Evolutionary conservation across 2,797 vertebrate species (phyloP).

Genomic region (Pangasius krempfi): DNA sequence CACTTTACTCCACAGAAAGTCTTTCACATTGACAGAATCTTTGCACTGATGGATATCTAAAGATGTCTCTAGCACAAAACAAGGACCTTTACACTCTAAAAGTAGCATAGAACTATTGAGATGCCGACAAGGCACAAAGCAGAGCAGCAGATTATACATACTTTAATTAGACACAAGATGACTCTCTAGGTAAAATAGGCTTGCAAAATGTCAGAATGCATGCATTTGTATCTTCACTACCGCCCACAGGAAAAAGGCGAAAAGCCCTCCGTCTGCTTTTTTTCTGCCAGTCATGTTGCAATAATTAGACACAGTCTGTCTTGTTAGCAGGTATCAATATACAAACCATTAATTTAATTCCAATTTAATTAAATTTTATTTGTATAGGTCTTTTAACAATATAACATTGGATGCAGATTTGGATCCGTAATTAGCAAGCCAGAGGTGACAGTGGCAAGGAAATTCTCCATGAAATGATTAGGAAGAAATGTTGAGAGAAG

Average conservation of each 20-base stretch:
- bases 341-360: not conserved
- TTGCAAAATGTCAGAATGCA: not conserved
- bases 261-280: slow-evolving; percentile 7
- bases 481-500: not conserved
- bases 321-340: not conserved
- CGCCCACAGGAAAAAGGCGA: not conserved
- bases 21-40: slow-evolving; percentile 71
- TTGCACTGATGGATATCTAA: slow-evolving; percentile 71
- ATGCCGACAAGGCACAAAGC: slow-evolving; percentile 33
- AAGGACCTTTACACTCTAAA: slow-evolving; percentile 53
- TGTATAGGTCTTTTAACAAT: not conserved
- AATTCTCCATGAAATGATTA: not conserved
- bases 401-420: not conserved
- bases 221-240: slow-evolving; percentile 13
- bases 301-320: slow-evolving; percentile 9
- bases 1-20: slow-evolving; percentile 62
- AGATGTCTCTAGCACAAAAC: slow-evolving; percentile 34
- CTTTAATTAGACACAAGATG: slow-evolving; percentile 41
- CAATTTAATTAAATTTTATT: not conserved
- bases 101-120: slow-evolving; percentile 58
- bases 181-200: slow-evolving; percentile 3
- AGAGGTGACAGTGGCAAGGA: not conserved
- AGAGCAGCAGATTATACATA: slow-evolving; percentile 42
- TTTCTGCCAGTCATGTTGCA: slow-evolving; percentile 23
- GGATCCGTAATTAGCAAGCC: not conserved